phyloP scores from a whole-genome alignment of 64 coral and sea anemone genomes.

The Montipora efflorescens region DNA sequence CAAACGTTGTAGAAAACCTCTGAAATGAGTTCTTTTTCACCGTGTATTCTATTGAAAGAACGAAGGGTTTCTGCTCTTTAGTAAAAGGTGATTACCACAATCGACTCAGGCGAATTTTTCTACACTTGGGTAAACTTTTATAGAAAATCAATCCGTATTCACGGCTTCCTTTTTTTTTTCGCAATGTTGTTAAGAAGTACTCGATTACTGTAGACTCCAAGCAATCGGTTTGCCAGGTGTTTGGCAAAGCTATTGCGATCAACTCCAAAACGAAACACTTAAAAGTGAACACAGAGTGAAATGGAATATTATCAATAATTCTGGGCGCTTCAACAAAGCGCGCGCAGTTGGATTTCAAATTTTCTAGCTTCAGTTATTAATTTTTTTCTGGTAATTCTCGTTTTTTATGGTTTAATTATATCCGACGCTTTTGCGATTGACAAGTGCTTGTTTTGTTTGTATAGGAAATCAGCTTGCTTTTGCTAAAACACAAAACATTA shows the following conservation, averaged over 20 bases:
- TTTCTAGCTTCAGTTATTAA: neutral
- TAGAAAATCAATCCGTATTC: neutral
- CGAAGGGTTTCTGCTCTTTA: constrained; percentile 19
- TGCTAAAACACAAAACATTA: neutral
- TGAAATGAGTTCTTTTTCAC: constrained; percentile 27
- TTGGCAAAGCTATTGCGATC: neutral
- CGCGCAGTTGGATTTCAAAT: no score
- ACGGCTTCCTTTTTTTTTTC: neutral
- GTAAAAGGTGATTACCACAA: neutral
- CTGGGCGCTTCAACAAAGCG: neutral
- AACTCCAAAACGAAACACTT: no score
- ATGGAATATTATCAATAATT: no score
- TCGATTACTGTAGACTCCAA: neutral
- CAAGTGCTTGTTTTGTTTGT: neutral
- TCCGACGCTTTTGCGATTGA: neutral
- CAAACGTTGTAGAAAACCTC: neutral
- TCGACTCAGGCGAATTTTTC: neutral
- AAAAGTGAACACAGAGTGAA: neutral
- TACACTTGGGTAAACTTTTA: constrained; percentile 24
- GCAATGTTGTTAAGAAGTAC: neutral
- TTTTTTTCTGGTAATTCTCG: neutral
- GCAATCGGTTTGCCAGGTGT: neutral
- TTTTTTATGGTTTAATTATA: neutral
- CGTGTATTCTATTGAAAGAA: constrained; percentile 18
- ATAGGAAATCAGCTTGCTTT: neutral